Conservation (phyloP, 2,113 vertebrate species). For the Ammodytes dubius region DNA sequence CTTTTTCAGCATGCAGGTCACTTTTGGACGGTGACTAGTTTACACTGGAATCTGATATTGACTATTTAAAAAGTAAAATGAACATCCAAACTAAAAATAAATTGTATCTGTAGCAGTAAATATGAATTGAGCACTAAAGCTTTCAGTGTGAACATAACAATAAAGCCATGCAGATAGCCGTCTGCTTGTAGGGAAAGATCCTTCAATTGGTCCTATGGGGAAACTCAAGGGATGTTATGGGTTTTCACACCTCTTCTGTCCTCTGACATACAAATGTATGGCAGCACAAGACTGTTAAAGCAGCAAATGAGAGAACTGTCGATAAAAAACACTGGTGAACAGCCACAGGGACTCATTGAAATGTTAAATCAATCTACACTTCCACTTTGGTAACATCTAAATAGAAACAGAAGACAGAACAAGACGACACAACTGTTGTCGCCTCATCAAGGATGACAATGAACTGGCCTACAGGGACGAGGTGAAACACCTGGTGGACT, state of each 20-base stretch:
- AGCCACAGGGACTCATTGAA: slow-evolving; percentile 8
- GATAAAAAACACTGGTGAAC: slow-evolving; percentile 27
- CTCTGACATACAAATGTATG: slow-evolving; percentile 30
- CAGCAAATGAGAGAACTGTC: background rate
- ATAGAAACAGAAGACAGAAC: background rate
- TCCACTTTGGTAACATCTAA: background rate
- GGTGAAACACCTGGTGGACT: no score
- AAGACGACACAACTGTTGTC: no score
- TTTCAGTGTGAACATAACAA: no score
- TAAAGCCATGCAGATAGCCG: slow-evolving; percentile 55
- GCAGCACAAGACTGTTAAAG: slow-evolving; percentile 16
- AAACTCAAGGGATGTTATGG: slow-evolving; percentile 14
- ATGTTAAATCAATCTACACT: background rate
- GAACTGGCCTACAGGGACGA: no score
- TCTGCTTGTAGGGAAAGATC: slow-evolving; percentile 41
- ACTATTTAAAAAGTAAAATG: no score
- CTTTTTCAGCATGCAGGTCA: no score
- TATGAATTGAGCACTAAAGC: no score
- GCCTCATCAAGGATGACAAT: no score
- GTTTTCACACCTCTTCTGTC: slow-evolving; percentile 35
- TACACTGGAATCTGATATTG: no score
- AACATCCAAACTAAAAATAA: no score
- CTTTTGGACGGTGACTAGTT: no score
- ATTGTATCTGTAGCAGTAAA: no score
- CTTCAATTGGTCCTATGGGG: slow-evolving; percentile 47